A percentile compares a stretch with the other conserved stretches of the same genome.
These are phyloP conservation scores for Cololabis saira DNA, from an alignment of 2,113 vertebrate genomes.

Conservation along the genomic window DNA sequence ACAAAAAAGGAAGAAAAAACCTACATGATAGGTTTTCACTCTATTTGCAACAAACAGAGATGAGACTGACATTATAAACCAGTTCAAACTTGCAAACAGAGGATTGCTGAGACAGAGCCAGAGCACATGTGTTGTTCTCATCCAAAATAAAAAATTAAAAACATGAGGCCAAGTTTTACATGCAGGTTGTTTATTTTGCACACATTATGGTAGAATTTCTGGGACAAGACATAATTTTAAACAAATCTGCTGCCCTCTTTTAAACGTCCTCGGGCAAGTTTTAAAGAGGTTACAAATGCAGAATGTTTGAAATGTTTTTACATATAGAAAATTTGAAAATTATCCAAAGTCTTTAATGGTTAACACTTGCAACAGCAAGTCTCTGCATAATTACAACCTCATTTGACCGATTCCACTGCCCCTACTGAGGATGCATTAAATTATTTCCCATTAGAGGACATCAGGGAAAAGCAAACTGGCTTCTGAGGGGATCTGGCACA, in stretches of 20 bases:
- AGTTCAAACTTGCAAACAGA: neutral
- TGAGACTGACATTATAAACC: neutral
- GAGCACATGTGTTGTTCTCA: neutral
- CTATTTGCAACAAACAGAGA: neutral
- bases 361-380: neutral
- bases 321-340: neutral
- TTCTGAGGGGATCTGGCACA: slow-evolving; percentile 53
- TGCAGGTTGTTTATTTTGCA: neutral
- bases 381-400: neutral
- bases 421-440: neutral
- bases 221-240: neutral
- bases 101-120: slow-evolving; percentile 2
- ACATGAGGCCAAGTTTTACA: neutral
- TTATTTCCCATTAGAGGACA: slow-evolving; percentile 15
- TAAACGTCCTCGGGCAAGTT: neutral
- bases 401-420: neutral
- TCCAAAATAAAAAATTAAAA: neutral
- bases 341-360: neutral
- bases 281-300: neutral
- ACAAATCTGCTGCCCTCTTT: neutral
- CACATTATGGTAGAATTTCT: neutral
- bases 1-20: too few relatives aligned
- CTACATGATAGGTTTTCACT: neutral
- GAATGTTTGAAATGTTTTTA: too few relatives aligned
- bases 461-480: slow-evolving; percentile 9